Evolutionary conservation across 2,888 invertebrate species (phyloP).

Genomic region (Drosophila mercatorum): DNA sequence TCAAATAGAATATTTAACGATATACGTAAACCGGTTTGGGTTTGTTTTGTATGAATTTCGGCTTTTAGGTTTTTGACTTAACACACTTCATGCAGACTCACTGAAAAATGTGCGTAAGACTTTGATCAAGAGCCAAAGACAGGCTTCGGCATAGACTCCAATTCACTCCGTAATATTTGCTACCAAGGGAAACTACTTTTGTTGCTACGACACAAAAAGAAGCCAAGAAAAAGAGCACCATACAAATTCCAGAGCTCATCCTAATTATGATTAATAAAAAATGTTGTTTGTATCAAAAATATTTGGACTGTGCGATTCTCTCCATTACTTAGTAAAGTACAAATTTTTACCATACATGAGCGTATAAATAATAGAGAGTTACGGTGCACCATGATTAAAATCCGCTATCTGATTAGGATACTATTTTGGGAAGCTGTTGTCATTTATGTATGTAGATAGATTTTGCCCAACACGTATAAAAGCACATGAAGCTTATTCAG

Average conservation of each 20-base stretch:
- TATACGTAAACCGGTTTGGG: slow-evolving; percentile 78
- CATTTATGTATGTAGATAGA: slow-evolving; percentile 15
- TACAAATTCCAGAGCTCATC: slow-evolving; percentile 22
- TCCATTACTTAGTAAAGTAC: neutral
- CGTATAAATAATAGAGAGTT: neutral
- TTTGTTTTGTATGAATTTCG: slow-evolving; percentile 64
- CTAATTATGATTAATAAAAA: slow-evolving; percentile 42
- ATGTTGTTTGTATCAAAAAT: slow-evolving; percentile 29
- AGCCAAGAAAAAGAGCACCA: neutral
- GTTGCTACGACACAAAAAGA: neutral
- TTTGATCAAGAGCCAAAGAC: slow-evolving; percentile 58
- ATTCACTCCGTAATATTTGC: slow-evolving; percentile 37
- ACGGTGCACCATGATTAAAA: slow-evolving; percentile 5
- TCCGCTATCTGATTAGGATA: neutral
- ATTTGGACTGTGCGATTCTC: neutral
- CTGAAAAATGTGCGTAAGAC: slow-evolving; percentile 63
- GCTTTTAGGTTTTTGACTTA: slow-evolving; percentile 34
- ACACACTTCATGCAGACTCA: slow-evolving; percentile 64
- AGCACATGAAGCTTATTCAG: neutral
- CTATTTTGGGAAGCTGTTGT: slow-evolving; percentile 27
- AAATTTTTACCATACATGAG: no score
- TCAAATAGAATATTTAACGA: slow-evolving; percentile 83
- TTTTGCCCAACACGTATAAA: neutral
- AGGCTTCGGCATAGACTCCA: slow-evolving; percentile 19
- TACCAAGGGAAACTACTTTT: slow-evolving; percentile 26